Evolutionary conservation across 2,113 vertebrate genomes (phyloP).

Genomic region (Solea solea): DNA sequence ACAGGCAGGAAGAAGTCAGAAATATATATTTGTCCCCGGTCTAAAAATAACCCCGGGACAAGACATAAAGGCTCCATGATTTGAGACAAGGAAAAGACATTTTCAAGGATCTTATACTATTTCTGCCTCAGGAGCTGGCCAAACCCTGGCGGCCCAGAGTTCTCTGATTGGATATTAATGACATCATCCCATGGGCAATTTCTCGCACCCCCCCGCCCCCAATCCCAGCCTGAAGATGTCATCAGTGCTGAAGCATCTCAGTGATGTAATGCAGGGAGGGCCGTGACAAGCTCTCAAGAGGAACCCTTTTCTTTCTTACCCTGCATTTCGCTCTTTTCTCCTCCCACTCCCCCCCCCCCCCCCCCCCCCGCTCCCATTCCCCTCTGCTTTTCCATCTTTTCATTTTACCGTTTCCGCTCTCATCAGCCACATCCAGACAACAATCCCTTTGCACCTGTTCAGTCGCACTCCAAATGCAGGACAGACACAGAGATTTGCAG

Average conservation of each 20-base stretch:
- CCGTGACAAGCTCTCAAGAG: conserved; percentile 42
- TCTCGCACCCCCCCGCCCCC: conserved; percentile 42
- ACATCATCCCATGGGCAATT: conserved; percentile 69
- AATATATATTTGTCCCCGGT: conserved; percentile 43
- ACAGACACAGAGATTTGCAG: conserved; percentile 17
- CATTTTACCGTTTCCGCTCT: conserved; percentile 25
- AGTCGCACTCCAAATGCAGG: conserved; percentile 43
- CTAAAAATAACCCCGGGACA: conserved; percentile 53
- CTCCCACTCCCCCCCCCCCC: conserved; percentile 18
- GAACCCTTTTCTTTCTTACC: conserved; percentile 23
- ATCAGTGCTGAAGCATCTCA: conserved; percentile 79
- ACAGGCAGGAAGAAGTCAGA: conserved; percentile 26
- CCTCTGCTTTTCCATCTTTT: conserved; percentile 34
- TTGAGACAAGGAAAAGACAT: conserved; percentile 37
- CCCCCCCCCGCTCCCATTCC: conserved; percentile 17
- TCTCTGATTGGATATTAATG: conserved; percentile 74
- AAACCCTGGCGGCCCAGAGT: conserved; percentile 22
- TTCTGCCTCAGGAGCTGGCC: conserved; percentile 43
- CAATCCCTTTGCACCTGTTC: conserved; percentile 53
- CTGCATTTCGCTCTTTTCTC: background rate
- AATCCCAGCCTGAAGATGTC: conserved; percentile 62
- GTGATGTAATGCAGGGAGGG: conserved; percentile 80
- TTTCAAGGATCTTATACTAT: conserved; percentile 43
- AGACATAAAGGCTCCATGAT: conserved; percentile 32
- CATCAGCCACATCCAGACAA: conserved; percentile 34